Evolutionary conservation across 2,888 invertebrate species (phyloP).

Genomic region (Hybos culiciformis): DNA sequence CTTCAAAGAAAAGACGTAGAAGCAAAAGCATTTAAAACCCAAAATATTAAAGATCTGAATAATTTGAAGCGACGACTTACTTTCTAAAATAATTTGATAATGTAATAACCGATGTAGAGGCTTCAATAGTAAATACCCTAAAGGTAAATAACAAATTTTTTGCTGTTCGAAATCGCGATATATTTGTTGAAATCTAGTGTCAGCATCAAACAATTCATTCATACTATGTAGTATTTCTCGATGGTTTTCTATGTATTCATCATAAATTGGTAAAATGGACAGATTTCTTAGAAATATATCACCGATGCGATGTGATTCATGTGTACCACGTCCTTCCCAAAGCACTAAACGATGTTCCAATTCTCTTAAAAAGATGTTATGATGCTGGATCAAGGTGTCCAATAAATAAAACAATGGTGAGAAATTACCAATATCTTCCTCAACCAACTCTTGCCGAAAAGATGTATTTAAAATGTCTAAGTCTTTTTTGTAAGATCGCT

Average conservation of each 20-base stretch:
- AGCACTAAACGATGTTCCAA: conserved; percentile 58
- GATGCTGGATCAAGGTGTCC: conserved; percentile 70
- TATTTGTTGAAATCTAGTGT: conserved; percentile 51
- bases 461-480: conserved; percentile 78
- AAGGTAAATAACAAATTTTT: conserved; percentile 74
- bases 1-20: neutral
- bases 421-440: conserved; percentile 41
- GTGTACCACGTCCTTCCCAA: conserved; percentile 52
- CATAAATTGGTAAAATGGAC: conserved; percentile 49
- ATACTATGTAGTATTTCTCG: conserved; percentile 62
- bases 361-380: conserved; percentile 65
- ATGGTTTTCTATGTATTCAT: conserved; percentile 59
- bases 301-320: conserved; percentile 50
- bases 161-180: conserved; percentile 68
- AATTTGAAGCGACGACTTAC: conserved; percentile 38
- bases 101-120: conserved; percentile 76
- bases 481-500: conserved; percentile 88
- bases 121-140: conserved; percentile 67
- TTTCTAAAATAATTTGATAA: conserved; percentile 62
- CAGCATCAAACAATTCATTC: conserved; percentile 61
- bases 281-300: conserved; percentile 60
- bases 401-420: conserved; percentile 48
- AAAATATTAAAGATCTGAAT: neutral
- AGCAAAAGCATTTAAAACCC: neutral
- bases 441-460: conserved; percentile 56